A percentile compares a stretch with the other conserved stretches of the same genome.
Conservation (phyloP, 2,113 vertebrate genomes). For the Falco punctatus region DNA sequence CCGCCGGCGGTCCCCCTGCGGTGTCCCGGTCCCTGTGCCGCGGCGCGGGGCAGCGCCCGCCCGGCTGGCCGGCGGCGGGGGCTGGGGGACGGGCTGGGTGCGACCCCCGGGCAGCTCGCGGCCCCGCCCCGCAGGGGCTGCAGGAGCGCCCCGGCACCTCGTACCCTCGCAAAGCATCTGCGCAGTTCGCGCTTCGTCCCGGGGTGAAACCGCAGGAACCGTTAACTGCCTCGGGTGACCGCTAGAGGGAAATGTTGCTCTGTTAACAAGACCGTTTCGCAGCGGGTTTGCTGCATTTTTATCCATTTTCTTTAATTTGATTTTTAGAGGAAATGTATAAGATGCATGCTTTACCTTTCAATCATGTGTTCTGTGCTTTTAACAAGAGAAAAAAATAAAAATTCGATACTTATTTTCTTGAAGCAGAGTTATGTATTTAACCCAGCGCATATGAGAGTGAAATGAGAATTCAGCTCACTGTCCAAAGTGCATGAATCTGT, state of each 20-base stretch:
- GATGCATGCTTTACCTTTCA: not conserved
- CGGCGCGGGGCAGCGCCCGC: not conserved
- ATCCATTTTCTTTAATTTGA: not conserved
- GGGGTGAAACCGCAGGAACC: accelerated
- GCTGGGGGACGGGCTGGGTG: not conserved
- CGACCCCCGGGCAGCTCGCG: accelerated
- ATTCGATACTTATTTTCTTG: not conserved
- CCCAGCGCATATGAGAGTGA: not conserved
- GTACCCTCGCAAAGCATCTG: accelerated
- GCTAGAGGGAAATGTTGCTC: constrained; percentile 80
- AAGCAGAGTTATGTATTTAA: not conserved
- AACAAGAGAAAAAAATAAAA: not conserved
- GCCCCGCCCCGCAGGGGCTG: too few species aligned
- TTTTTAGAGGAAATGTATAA: not conserved
- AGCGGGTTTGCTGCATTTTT: not conserved
- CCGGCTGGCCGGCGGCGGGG: not conserved
- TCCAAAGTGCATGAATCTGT: not conserved
- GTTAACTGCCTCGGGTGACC: not conserved
- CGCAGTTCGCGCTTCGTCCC: accelerated
- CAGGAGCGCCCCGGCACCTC: not conserved
- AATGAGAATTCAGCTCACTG: not conserved
- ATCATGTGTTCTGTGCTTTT: not conserved
- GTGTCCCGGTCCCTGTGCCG: not conserved
- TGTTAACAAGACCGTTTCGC: not conserved
- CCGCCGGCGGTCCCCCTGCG: too few species aligned